Conservation (phyloP, 2,113 vertebrate genomes). For the Aleadryas rufinucha region DNA sequence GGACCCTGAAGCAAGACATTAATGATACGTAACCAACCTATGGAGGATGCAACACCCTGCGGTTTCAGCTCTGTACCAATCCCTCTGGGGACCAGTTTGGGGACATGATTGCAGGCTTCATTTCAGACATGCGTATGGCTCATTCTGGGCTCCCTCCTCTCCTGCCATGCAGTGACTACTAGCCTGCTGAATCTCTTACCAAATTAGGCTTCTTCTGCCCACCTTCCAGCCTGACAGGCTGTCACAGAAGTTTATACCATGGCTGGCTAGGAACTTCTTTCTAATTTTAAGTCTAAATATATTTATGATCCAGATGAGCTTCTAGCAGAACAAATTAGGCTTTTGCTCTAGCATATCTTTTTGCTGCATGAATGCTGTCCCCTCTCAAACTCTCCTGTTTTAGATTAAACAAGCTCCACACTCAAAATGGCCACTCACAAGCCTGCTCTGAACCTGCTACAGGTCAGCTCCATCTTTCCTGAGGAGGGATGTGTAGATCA, state of each 20-base stretch:
- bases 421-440: not conserved
- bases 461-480: not conserved
- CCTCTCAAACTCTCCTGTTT: not conserved
- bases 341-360: not conserved
- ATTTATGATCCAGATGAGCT: slow-evolving; percentile 18
- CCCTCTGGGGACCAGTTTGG: not conserved
- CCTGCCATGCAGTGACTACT: slow-evolving; percentile 6
- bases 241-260: not conserved
- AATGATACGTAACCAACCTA: not conserved
- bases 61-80: not conserved
- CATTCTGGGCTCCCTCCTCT: not conserved
- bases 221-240: slow-evolving; percentile 38
- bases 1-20: not conserved
- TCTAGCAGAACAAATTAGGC: not conserved
- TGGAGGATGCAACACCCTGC: not conserved
- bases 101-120: not conserved
- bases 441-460: not conserved
- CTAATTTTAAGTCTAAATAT: slow-evolving; percentile 37
- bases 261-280: slow-evolving; percentile 30
- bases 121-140: not conserved
- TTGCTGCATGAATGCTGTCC: not conserved
- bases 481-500: not conserved
- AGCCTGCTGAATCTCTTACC: slow-evolving; percentile 10
- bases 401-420: not conserved
- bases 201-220: slow-evolving; percentile 39